phyloP scores from a whole-genome alignment of 2,888 invertebrate genomes.

The Nebria salina region DNA sequence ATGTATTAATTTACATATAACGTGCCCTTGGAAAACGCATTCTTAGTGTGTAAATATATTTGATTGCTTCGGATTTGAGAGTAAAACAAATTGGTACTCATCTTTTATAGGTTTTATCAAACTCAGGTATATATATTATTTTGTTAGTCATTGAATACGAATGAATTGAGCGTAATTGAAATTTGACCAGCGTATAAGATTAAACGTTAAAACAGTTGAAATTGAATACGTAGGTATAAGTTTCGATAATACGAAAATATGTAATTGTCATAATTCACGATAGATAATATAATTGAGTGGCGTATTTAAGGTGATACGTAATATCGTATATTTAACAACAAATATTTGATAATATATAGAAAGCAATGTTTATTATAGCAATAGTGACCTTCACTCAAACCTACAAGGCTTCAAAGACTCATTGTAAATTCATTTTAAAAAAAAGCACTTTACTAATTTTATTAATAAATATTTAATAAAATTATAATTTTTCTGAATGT shows the following conservation, averaged over 20 bases:
- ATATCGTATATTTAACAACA: conserved; percentile 4
- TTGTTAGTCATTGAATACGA: too few species aligned
- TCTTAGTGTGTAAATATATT: too few species aligned
- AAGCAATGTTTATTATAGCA: neutral
- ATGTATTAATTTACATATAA: too few species aligned
- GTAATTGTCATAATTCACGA: neutral
- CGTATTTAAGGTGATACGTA: conserved; percentile 5
- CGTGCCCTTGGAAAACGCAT: too few species aligned
- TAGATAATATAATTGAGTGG: neutral
- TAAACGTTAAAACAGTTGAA: neutral
- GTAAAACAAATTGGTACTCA: too few species aligned
- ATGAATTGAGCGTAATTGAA: neutral
- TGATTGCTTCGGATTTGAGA: too few species aligned
- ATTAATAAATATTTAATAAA: too few species aligned
- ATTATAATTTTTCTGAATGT: too few species aligned
- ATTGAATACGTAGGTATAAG: neutral
- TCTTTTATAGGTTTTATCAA: too few species aligned
- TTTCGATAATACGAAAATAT: neutral
- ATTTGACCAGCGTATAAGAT: neutral
- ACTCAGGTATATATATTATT: too few species aligned
- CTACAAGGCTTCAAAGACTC: neutral
- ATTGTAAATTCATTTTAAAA: neutral
- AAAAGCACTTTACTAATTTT: neutral
- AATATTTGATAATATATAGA: neutral
- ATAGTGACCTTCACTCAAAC: neutral